These are phyloP conservation scores for Marisa cornuarietis DNA, from an alignment of 1,140 invertebrate genomes.

Conservation along the genomic window DNA sequence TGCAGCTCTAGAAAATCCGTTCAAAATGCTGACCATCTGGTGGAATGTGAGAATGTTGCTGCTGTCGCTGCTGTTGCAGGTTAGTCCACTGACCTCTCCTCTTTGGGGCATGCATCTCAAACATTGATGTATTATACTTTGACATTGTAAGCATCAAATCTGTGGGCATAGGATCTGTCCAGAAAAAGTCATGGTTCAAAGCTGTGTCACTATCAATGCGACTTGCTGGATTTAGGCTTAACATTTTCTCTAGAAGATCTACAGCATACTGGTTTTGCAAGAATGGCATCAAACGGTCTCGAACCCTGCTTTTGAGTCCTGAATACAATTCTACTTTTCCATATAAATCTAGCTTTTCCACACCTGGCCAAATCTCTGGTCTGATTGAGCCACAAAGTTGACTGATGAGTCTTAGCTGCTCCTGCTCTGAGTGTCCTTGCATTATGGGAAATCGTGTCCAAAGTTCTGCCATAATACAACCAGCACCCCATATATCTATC, in stretches of 20 bases:
- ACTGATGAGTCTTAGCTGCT: constrained; percentile 93
- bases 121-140: constrained; percentile 94
- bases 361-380: constrained; percentile 90
- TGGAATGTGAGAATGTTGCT: constrained; percentile 32
- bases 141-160: constrained; percentile 93
- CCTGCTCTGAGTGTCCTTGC: constrained; percentile 93
- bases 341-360: constrained; percentile 92
- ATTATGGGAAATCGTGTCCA: constrained; percentile 88
- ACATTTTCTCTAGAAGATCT: constrained; percentile 91
- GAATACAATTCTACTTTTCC: constrained; percentile 90
- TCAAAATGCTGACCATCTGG: constrained; percentile 62
- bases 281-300: constrained; percentile 89
- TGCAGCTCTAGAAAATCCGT: constrained; percentile 51
- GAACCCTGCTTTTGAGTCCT: constrained; percentile 89
- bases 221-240: constrained; percentile 91
- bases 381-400: constrained; percentile 97
- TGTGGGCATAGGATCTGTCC: constrained; percentile 93
- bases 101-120: constrained; percentile 88
- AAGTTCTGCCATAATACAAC: constrained; percentile 99
- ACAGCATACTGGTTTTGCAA: constrained; percentile 92
- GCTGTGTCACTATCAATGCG: constrained; percentile 91
- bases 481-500: constrained; percentile 98
- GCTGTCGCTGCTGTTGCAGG: constrained; percentile 23
- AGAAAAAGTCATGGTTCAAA: constrained; percentile 98
- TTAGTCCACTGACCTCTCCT: constrained; percentile 23